These are phyloP conservation scores for Poeciliopsis infans DNA, from an alignment of 2,797 vertebrate genomes.

Conservation along the genomic window DNA sequence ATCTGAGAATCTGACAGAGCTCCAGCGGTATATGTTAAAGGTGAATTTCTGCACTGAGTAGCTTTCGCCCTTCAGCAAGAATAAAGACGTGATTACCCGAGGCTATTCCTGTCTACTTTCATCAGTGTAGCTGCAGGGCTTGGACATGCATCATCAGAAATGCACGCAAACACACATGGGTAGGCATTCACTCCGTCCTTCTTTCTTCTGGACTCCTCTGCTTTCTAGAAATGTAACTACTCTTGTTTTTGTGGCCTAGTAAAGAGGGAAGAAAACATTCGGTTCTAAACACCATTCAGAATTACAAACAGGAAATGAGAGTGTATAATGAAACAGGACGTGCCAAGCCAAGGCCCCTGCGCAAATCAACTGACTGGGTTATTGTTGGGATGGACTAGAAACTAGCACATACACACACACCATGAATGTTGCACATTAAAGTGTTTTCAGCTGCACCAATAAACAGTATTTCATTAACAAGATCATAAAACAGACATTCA, in stretches of 20 bases:
- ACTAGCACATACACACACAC: constrained; percentile 1
- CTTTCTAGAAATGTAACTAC: constrained; percentile 34
- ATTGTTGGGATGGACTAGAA: constrained; percentile 39
- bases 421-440: constrained; percentile 6
- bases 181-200: constrained; percentile 30
- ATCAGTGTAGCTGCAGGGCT: constrained; percentile 49
- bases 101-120: constrained; percentile 61
- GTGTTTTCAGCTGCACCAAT: constrained; percentile 13
- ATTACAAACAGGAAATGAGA: constrained; percentile 70
- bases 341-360: constrained; percentile 39
- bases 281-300: constrained; percentile 29
- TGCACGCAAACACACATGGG: constrained; percentile 1
- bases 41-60: constrained; percentile 51
- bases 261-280: constrained; percentile 10
- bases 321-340: constrained; percentile 59
- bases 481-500: neutral
- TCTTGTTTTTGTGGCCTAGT: constrained; percentile 18
- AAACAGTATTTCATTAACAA: constrained; percentile 9
- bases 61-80: constrained; percentile 61
- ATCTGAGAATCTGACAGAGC: constrained; percentile 66
- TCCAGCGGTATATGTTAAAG: constrained; percentile 41
- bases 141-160: constrained; percentile 19
- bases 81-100: constrained; percentile 66
- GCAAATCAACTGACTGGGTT: constrained; percentile 35
- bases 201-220: constrained; percentile 20